Base-by-base conservation (phyloP, 2,888 invertebrate species). In the Tetramorium bicarinatum region DNA sequence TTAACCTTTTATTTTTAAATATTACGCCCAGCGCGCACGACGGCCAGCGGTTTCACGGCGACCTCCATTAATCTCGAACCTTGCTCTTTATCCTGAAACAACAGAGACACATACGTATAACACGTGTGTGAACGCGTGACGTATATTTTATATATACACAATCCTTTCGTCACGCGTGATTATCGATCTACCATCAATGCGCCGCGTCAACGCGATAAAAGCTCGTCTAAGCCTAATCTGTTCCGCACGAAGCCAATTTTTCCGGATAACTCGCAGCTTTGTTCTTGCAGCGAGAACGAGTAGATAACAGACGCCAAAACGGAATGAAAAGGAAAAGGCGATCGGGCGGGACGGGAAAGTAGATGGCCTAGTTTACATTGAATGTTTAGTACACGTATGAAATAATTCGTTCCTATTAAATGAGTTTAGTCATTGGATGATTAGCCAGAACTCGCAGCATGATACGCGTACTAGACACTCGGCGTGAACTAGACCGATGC, bases 61-160 rank as follows among this genome's bases (percentile, higher is more conserved):
- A 67, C 54, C 44, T 69, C 54, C 29, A 7, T 66, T 71, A 56
- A 77, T 77, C 29, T 71, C 72, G 72, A 77, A 25, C 72, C 71
- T 77, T 77, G 72, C 49, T 71, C 54, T 77, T 56, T 69, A 62
- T 66, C n/a, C 66, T 21, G 34, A 64, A 18, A 75, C 47, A 38
- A 49, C 49, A 75, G 29, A 74, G 25, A n/a, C 13, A 38, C 38
- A 49, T 62, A 49, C 38, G 64, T 62, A 49, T 4, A 18, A 2
- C 29, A 34, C 29, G 29, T 11, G 11, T 9, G 18, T 47, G 4
- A 1, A 44, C 25, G 62, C 66, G 44, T 75, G 47, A 64, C 66
- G 49, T 61, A 38, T 49, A 66, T 38, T 3, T 61, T 49, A 8
- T 56, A 29, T 62, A 34, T 49, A 49, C 3, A n/a, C 52, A n/a